Evolutionary conservation across 2,888 invertebrate genomes (phyloP).

Genomic region (Junonia oenone): DNA sequence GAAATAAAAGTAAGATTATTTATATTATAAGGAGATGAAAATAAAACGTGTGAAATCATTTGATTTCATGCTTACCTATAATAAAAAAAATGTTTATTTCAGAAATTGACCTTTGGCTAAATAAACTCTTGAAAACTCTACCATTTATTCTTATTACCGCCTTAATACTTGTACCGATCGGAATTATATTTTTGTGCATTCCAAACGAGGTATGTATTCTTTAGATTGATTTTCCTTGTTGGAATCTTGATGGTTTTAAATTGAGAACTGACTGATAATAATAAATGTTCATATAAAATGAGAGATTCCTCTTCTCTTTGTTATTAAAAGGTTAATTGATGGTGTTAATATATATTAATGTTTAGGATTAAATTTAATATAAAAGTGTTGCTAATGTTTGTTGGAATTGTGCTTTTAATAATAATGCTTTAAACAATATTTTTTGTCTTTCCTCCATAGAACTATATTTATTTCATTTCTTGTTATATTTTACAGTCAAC

Average conservation of each 20-base stretch:
- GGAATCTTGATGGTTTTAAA: too few species aligned
- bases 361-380: too few species aligned
- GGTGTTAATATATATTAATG: too few species aligned
- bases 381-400: too few species aligned
- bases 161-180: slow-evolving; percentile 2
- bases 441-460: neutral
- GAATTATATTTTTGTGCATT: neutral
- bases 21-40: neutral
- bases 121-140: neutral
- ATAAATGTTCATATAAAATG: too few species aligned
- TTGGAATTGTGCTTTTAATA: neutral
- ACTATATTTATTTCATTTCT: neutral
- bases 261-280: too few species aligned
- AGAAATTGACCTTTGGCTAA: neutral
- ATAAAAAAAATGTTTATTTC: slow-evolving; percentile 1
- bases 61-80: too few species aligned
- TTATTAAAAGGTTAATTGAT: too few species aligned
- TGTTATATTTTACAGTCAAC: slow-evolving; percentile 1
- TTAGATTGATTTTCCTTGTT: neutral
- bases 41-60: neutral
- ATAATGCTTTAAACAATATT: too few species aligned
- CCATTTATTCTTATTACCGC: neutral
- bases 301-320: too few species aligned
- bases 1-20: neutral
- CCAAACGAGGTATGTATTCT: neutral